A percentile compares a stretch with the other conserved stretches of the same genome.
Conservation (phyloP, 2,113 vertebrate genomes). For the Speoplatyrhinus poulsoni region DNA sequence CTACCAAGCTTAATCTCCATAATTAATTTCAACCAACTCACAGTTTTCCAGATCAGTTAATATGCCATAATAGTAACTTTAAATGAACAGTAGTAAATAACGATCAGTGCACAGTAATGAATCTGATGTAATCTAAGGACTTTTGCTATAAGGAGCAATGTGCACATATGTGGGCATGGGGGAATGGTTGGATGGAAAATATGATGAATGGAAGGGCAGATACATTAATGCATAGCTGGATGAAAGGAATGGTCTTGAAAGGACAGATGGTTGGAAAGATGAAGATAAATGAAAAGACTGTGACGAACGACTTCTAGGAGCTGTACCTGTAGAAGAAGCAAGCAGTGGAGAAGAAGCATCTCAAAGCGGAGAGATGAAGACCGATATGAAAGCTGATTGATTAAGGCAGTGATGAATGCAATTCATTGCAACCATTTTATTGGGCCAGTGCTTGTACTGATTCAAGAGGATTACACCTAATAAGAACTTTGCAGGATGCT, state of each 20-base stretch:
- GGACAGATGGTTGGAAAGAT: slow-evolving; percentile 19
- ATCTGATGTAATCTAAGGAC: slow-evolving; percentile 7
- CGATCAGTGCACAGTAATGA: not conserved
- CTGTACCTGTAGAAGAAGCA: slow-evolving; percentile 28
- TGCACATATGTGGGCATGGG: slow-evolving; percentile 9
- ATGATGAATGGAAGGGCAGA: not conserved
- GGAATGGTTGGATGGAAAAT: not conserved
- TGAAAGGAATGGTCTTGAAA: slow-evolving; percentile 15
- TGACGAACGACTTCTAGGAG: slow-evolving; percentile 18
- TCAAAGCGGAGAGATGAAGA: slow-evolving; percentile 24
- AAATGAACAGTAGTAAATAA: slow-evolving; percentile 24
- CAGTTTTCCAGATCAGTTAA: slow-evolving; percentile 23
- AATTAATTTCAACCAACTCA: slow-evolving; percentile 25
- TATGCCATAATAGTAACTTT: slow-evolving; percentile 31
- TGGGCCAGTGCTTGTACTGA: slow-evolving; percentile 19
- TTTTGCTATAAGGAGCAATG: not conserved
- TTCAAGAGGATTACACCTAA: slow-evolving; percentile 7
- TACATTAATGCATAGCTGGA: slow-evolving; percentile 11
- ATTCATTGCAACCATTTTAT: slow-evolving; percentile 33
- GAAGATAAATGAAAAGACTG: slow-evolving; percentile 6
- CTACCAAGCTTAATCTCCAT: slow-evolving; percentile 16
- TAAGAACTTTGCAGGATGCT: slow-evolving; percentile 14
- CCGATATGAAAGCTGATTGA: slow-evolving; percentile 3
- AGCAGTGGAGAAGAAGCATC: not conserved
- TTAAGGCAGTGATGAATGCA: slow-evolving; percentile 36